Percentiles rank a stretch among this genome's conserved stretches.
These are phyloP conservation scores for Philereme vetulata DNA, from an alignment of 2,888 invertebrate genomes.

Conservation along the genomic window DNA sequence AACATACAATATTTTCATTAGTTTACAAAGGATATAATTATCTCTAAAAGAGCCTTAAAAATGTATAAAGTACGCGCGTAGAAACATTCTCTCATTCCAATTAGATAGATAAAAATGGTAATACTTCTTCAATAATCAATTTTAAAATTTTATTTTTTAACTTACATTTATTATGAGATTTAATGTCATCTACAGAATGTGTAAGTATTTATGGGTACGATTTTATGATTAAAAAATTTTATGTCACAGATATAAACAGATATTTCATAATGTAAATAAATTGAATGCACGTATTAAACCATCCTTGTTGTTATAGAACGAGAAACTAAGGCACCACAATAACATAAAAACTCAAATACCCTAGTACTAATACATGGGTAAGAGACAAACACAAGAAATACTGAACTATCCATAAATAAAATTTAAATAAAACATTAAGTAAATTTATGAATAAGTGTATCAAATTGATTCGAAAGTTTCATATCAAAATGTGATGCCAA, in stretches of 20 bases:
- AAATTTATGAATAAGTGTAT: slow-evolving; percentile 47
- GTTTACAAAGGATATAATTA: slow-evolving; percentile 76
- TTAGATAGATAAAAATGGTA: slow-evolving; percentile 46
- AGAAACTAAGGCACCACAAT: slow-evolving; percentile 78
- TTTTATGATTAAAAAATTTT: slow-evolving; percentile 28
- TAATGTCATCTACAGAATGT: slow-evolving; percentile 31
- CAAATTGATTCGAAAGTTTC: slow-evolving; percentile 41
- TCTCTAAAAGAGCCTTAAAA: slow-evolving; percentile 71
- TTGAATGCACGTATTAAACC: slow-evolving; percentile 25
- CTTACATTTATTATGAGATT: slow-evolving; percentile 53
- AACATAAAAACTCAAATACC: slow-evolving; percentile 58
- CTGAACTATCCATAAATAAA: slow-evolving; percentile 64
- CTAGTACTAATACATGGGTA: slow-evolving; percentile 58
- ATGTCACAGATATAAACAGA: slow-evolving; percentile 34
- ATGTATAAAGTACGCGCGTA: slow-evolving; percentile 78
- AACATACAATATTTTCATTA: slow-evolving; percentile 83
- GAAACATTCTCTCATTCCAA: slow-evolving; percentile 67
- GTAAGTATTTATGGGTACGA: slow-evolving; percentile 25
- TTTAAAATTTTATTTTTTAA: slow-evolving; percentile 56
- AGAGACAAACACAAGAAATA: slow-evolving; percentile 67
- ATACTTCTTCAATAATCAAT: slow-evolving; percentile 53
- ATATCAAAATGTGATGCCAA: slow-evolving; percentile 62
- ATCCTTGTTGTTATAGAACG: slow-evolving; percentile 33
- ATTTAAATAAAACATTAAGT: slow-evolving; percentile 45
- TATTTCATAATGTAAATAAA: slow-evolving; percentile 40